Percentiles rank a stretch among this genome's conserved stretches.
phyloP scores from a whole-genome alignment of 2,888 invertebrate genomes.

The Monochamus alternatus region DNA sequence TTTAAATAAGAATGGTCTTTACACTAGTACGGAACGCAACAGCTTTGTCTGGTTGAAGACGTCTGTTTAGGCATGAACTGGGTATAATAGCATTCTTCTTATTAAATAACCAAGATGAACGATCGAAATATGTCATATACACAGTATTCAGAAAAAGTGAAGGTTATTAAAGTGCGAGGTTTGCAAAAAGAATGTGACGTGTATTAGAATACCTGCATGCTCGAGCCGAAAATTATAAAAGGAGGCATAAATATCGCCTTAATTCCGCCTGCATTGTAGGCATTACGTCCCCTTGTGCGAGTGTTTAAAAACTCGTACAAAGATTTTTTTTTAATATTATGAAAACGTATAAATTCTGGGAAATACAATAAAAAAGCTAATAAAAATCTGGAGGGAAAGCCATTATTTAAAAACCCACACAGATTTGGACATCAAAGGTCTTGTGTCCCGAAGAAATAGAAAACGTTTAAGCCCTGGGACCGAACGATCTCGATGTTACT shows the following conservation, averaged over 20 bases:
- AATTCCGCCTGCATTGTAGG: not conserved
- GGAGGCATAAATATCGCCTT: not conserved
- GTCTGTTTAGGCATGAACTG: no score
- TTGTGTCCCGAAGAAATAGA: conserved; percentile 7
- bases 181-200: not conserved
- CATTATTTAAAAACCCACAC: conserved; percentile 20
- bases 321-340: conserved; percentile 14
- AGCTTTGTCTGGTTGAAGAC: not conserved
- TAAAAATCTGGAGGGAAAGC: not conserved
- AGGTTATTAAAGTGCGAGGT: no score
- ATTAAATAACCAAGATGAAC: no score
- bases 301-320: not conserved
- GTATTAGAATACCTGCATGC: not conserved
- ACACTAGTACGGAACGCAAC: not conserved
- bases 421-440: conserved; percentile 19
- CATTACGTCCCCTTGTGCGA: not conserved
- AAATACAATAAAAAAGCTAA: conserved; percentile 18
- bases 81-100: no score
- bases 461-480: conserved; percentile 4
- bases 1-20: conserved; percentile 32
- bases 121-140: no score
- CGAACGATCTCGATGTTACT: not conserved
- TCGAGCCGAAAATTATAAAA: not conserved
- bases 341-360: conserved; percentile 14
- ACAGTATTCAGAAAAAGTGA: no score